These are phyloP conservation scores for Zaprionus nigranus DNA, from an alignment of 1,140 invertebrate species.

Conservation along the genomic window DNA sequence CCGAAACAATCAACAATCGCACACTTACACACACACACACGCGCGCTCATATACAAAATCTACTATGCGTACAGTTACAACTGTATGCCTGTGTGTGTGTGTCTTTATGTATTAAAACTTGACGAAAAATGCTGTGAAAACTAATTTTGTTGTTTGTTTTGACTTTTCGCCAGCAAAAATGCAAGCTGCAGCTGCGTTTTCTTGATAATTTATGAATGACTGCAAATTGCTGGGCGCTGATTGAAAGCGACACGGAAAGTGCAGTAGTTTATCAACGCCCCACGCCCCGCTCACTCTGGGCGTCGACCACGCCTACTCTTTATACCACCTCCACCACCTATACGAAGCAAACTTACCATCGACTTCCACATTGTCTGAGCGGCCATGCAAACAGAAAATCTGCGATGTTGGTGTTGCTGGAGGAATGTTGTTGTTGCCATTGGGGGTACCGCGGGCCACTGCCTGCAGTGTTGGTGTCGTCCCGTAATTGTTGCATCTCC, in stretches of 20 bases:
- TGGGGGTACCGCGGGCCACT: constrained; percentile 34
- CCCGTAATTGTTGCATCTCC: constrained; percentile 63
- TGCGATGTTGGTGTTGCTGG: constrained; percentile 59
- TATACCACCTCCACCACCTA: not conserved
- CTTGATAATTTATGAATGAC: constrained; percentile 78
- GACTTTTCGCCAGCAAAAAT: constrained; percentile 21
- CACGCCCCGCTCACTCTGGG: too few relatives aligned
- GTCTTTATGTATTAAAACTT: not conserved
- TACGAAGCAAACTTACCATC: constrained; percentile 53
- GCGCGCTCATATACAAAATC: constrained; percentile 1
- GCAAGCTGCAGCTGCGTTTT: constrained; percentile 68
- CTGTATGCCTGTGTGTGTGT: not conserved
- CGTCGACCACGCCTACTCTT: not conserved
- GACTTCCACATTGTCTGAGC: constrained; percentile 72
- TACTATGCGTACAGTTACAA: not conserved
- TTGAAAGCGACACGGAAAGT: constrained; percentile 78
- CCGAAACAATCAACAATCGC: constrained; percentile 37
- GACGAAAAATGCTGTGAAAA: constrained; percentile 63
- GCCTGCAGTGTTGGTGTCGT: constrained; percentile 54
- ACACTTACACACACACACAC: constrained; percentile 30
- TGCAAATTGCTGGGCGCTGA: constrained; percentile 70
- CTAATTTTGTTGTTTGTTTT: constrained; percentile 60
- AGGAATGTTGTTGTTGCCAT: constrained; percentile 66
- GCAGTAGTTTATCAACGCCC: constrained; percentile 54
- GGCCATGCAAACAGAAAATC: constrained; percentile 78